Evolutionary conservation across 2,888 invertebrate genomes (phyloP).

Genomic region (Thelaira solivaga): DNA sequence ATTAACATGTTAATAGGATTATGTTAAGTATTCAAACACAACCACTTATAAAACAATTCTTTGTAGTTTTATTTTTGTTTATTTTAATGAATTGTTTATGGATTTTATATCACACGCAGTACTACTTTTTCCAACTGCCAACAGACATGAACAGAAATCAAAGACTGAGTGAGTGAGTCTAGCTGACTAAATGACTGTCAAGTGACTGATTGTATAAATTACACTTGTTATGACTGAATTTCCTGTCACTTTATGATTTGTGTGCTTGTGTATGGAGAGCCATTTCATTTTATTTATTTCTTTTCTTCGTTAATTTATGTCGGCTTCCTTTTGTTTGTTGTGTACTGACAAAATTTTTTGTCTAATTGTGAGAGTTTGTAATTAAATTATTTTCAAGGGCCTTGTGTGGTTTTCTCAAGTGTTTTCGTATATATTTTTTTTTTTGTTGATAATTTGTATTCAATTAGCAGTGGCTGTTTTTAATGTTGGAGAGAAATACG

Average conservation of each 20-base stretch:
- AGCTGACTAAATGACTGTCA: not conserved
- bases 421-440: not conserved
- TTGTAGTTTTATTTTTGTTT: conserved; percentile 6
- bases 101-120: conserved; percentile 23
- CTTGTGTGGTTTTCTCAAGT: conserved; percentile 31
- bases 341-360: conserved; percentile 13
- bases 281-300: not conserved
- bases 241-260: conserved; percentile 9
- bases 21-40: conserved; percentile 28
- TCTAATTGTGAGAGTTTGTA: conserved; percentile 58
- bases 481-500: no score
- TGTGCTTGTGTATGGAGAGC: not conserved
- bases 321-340: conserved; percentile 19
- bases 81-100: conserved; percentile 53
- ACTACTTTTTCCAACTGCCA: conserved; percentile 19
- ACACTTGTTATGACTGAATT: conserved; percentile 40
- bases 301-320: conserved; percentile 15
- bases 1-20: conserved; percentile 60
- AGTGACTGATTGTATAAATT: conserved; percentile 16
- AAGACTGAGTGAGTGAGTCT: not conserved
- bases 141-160: conserved; percentile 40
- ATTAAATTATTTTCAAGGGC: conserved; percentile 36
- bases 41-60: not conserved
- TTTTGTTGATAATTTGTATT: conserved; percentile 48
- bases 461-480: conserved; percentile 41